Conservation (phyloP, 1,140 invertebrate species). For the Cotesia glomerata region DNA sequence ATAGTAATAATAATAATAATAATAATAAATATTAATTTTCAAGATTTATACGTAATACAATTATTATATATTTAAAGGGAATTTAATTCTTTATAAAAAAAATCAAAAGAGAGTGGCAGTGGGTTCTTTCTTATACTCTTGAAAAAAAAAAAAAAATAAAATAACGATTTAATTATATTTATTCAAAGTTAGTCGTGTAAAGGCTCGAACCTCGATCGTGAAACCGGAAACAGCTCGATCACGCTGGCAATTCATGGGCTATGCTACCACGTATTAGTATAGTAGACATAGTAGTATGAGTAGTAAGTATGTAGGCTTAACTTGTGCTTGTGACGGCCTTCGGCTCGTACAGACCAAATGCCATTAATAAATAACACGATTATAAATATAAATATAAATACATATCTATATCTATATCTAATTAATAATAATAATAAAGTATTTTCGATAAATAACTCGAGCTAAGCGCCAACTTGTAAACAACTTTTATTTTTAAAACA, state of each 20-base stretch:
- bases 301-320: not conserved
- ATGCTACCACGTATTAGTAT: not conserved
- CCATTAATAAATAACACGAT: not conserved
- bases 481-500: no score
- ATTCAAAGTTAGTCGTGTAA: not conserved
- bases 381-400: not conserved
- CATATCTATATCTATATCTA: not conserved
- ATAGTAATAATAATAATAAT: no score
- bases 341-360: not conserved
- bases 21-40: no score
- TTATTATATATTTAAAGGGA: not conserved
- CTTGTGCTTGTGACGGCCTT: not conserved
- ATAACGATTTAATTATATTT: no score
- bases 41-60: no score
- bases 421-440: no score
- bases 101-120: no score
- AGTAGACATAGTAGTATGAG: not conserved
- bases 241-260: constrained; percentile 23
- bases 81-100: not conserved
- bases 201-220: not conserved
- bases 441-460: no score
- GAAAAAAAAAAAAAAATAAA: no score
- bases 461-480: no score
- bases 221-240: constrained; percentile 33
- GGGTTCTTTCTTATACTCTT: no score